Percentiles rank a stretch among this genome's conserved stretches.
These are phyloP conservation scores for Umimayanthus chanpuru DNA, from an alignment of 92 coral and sea anemone species.

Conservation along the genomic window DNA sequence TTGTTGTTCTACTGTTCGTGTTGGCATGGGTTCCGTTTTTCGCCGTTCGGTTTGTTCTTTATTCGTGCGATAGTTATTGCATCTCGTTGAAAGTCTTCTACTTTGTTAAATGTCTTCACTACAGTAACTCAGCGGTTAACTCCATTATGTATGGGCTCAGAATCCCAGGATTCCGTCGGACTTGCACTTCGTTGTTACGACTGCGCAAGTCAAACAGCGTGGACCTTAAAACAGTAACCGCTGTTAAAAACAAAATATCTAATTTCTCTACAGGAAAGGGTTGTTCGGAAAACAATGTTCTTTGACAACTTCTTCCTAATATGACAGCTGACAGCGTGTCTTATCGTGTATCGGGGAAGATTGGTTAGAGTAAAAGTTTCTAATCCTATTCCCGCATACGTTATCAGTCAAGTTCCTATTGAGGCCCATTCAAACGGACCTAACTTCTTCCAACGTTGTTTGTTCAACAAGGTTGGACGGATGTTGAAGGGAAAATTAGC, in stretches of 20 bases:
- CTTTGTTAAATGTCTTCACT: slow-evolving; percentile 66
- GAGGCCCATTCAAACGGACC: no score
- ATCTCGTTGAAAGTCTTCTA: slow-evolving; percentile 65
- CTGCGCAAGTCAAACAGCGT: neutral
- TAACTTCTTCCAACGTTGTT: no score
- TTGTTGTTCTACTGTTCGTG: slow-evolving; percentile 46
- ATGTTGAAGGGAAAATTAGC: no score
- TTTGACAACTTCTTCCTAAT: no score
- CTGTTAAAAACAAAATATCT: neutral
- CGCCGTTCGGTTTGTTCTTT: slow-evolving; percentile 44
- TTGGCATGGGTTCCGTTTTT: slow-evolving; percentile 56
- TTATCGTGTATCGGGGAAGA: no score
- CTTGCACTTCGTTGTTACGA: neutral
- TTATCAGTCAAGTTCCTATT: no score
- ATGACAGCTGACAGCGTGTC: no score
- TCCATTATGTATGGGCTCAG: slow-evolving; percentile 56
- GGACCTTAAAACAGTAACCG: neutral
- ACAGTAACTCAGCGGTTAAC: slow-evolving; percentile 43
- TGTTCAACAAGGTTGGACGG: no score
- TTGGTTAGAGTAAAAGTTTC: no score
- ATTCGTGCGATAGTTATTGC: slow-evolving; percentile 47
- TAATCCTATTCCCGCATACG: no score
- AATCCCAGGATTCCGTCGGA: slow-evolving; percentile 60
- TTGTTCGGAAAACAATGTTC: no score
- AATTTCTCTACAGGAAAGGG: neutral